Conservation (phyloP, 2,113 vertebrate species). For the Hippolais icterina region DNA sequence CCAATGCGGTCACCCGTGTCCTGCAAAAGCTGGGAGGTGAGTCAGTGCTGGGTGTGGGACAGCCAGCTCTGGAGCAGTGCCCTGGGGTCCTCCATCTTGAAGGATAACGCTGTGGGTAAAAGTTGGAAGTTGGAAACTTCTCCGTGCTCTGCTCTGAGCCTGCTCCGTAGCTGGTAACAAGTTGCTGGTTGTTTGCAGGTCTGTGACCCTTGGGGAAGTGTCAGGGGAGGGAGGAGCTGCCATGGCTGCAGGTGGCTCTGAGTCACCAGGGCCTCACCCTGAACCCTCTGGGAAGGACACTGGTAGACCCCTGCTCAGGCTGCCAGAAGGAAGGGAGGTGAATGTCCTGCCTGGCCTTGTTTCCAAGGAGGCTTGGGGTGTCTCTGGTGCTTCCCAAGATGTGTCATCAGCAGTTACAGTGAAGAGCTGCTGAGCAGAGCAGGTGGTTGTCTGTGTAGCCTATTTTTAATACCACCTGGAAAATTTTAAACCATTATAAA, state of each 20-base stretch:
- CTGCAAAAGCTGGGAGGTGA: constrained; percentile 86
- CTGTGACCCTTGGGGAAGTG: neutral
- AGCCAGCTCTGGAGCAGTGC: neutral
- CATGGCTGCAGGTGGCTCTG: neutral
- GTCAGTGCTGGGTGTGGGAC: constrained; percentile 23
- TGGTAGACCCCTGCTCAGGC: neutral
- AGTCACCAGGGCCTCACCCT: neutral
- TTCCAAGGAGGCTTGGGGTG: neutral
- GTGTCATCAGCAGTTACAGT: neutral
- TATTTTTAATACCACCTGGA: neutral
- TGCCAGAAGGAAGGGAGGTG: neutral
- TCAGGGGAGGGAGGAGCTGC: neutral
- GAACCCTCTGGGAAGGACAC: neutral
- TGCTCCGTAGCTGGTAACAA: neutral
- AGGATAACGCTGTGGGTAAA: neutral
- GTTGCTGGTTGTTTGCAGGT: neutral
- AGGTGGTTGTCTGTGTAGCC: neutral
- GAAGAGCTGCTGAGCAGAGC: constrained; percentile 5
- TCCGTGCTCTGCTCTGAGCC: neutral
- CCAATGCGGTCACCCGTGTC: constrained; percentile 85
- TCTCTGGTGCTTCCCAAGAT: neutral
- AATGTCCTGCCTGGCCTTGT: neutral
- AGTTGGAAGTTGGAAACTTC: neutral
- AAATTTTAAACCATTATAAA: neutral
- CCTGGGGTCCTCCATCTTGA: neutral